Percentiles rank a stretch among this genome's conserved stretches.
Evolutionary conservation across 2,888 invertebrate genomes (phyloP).

Genomic region (Lypha dubia): DNA sequence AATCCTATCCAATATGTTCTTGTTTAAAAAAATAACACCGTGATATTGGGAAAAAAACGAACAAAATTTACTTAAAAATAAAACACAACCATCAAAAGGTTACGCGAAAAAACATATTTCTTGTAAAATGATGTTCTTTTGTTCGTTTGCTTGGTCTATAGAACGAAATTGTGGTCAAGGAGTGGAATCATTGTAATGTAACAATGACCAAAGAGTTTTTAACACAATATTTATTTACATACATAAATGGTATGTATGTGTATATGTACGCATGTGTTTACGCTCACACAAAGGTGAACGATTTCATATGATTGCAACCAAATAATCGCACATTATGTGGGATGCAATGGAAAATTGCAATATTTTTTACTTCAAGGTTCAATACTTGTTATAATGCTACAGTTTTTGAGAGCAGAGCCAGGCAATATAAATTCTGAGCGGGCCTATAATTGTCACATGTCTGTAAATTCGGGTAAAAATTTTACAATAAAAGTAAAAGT

Average conservation of each 20-base stretch:
- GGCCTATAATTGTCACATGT: background rate
- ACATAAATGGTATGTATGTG: no score
- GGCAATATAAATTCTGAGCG: background rate
- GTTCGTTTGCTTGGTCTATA: conserved; percentile 35
- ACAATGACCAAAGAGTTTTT: conserved; percentile 25
- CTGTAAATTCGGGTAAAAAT: no score
- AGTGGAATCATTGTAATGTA: background rate
- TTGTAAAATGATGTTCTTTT: conserved; percentile 53
- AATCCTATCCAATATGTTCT: background rate
- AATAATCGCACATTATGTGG: conserved; percentile 44
- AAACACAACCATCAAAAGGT: background rate
- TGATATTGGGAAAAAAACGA: conserved; percentile 9
- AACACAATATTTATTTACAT: background rate
- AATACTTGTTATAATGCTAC: conserved; percentile 31
- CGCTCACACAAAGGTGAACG: background rate
- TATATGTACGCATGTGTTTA: no score
- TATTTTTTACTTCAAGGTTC: conserved; percentile 40
- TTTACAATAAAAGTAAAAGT: no score
- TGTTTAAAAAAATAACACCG: conserved; percentile 38
- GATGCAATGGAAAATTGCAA: conserved; percentile 32
- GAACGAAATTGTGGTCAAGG: conserved; percentile 25
- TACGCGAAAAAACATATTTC: conserved; percentile 36
- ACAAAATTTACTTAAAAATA: conserved; percentile 15
- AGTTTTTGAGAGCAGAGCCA: background rate
- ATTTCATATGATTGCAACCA: conserved; percentile 17